Evolutionary conservation across 2,888 invertebrate species (phyloP), one percentile per base, ranked within the genome.

Genomic region (Plagiodera versicolora): DNA sequence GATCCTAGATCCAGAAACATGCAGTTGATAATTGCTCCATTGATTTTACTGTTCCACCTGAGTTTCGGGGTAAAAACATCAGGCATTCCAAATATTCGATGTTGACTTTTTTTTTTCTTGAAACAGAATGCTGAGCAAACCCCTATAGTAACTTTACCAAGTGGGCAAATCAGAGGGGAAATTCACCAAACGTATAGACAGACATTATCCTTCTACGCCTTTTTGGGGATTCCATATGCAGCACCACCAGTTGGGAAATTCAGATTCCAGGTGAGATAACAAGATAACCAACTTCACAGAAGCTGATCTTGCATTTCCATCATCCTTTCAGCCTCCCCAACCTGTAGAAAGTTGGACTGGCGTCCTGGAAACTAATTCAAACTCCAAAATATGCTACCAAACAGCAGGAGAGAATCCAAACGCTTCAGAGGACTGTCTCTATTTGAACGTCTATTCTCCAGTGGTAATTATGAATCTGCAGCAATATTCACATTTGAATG

Each of bases 191-290:
- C 61, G 1, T 14, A 49, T 16, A 54, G 51, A 9, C 20, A 62
- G 17, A 18, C 20, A 24, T n/a, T 56, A 2, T 47, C 45, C 4
- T 72, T 67, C 51, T 70, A 67, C 53, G 56, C 70, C 2, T 72
- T 67, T 56, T 56, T 68, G 57, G 69, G 68, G 19, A 66, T 72
- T 14, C 70, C 67, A 17, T 74, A 69, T 58, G 74, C 69, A 1
- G 64, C 68, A 17, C 71, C 74, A n/a, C 74, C 74, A 6, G 54
- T 68, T n/a, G 74, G 71, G 16, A 52, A 63, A 2, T 51, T 70
- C 14, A 67, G 73, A 46, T 74, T 74, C 54, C 65, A 73, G 60
- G 73, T 73, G 61, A 52, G 51, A n/a, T n/a, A n/a, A n/a, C n/a
- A n/a, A n/a, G n/a, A n/a, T n/a, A n/a, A n/a, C n/a, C n/a, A n/a